These are phyloP conservation scores for Pseudomyrmex concolor DNA, from an alignment of 1,140 invertebrate species.

Conservation along the genomic window DNA sequence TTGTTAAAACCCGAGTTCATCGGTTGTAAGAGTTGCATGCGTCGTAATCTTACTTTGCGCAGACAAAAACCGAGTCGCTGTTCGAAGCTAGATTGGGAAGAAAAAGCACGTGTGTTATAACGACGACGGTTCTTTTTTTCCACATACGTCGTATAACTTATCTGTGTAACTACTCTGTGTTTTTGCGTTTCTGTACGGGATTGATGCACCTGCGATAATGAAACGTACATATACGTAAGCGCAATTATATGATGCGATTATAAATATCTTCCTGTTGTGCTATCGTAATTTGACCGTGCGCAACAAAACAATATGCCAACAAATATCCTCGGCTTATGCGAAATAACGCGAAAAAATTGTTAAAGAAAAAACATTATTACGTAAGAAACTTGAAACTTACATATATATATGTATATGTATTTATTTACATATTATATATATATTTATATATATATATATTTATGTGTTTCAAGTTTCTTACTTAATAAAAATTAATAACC, in stretches of 20 bases:
- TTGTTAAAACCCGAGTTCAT: slow-evolving; percentile 66
- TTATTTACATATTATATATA: background rate
- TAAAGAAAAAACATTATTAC: background rate
- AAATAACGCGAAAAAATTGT: background rate
- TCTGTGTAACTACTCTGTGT: slow-evolving; percentile 11
- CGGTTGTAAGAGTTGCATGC: slow-evolving; percentile 60
- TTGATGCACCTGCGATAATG: slow-evolving; percentile 33
- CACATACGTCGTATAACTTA: slow-evolving; percentile 18
- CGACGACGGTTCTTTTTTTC: slow-evolving; percentile 6
- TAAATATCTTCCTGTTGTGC: slow-evolving; percentile 30
- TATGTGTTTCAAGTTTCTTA: background rate
- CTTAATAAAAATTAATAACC: too few species aligned
- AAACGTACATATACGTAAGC: background rate
- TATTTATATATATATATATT: background rate
- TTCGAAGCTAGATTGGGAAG: slow-evolving; percentile 57
- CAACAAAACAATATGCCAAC: slow-evolving; percentile 11
- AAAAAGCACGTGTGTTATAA: slow-evolving; percentile 13
- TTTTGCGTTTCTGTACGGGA: slow-evolving; percentile 19
- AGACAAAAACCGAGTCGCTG: slow-evolving; percentile 61
- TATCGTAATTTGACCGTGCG: background rate
- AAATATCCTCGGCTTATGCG: background rate
- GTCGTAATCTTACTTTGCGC: slow-evolving; percentile 59
- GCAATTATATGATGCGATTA: slow-evolving; percentile 39
- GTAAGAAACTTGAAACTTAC: too few species aligned
- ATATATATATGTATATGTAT: background rate